Evolutionary conservation across 2,888 invertebrate species (phyloP), one percentile per base, ranked within the genome.

Genomic region (Apamea sordens): DNA sequence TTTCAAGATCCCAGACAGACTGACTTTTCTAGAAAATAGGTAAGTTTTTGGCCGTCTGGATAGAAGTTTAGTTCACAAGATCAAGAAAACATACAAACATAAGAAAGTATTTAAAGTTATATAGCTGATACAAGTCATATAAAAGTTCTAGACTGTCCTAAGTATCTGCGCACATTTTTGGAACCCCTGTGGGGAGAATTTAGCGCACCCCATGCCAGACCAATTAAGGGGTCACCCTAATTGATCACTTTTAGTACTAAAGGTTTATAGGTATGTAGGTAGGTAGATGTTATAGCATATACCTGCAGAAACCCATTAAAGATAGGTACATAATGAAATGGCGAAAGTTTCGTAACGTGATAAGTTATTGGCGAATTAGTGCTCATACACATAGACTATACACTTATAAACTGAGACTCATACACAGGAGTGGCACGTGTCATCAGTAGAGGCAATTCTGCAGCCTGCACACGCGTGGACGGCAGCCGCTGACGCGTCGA

Each of bases 141-240:
- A 18, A 28, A 56, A 83, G 10, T 36, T 76, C 61, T 32, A 18
- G 67, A 76, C 67, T 75, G 3, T 56, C 7, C 41, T 44, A 11
- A 24, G 36, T 83, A 11, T 0, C n/a, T 15, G 32, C 6, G 11
- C 7, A 50, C 21, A 67, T 72, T 84, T 67, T 84, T 63, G 67
- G 50, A n/a, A 79, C 71, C 53, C n/a, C 72, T 32, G 15, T 15
- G 32, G 63, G 53, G 56, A 41, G 67, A 67, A 15, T 78, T 67
- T 63, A 24, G 21, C 41, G 32, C 85, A 72, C 84, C 79, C 84
- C 47, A 63, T 15, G 47, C 61, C 71, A 84, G 79, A 63, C 67
- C 59, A 78, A 82, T 79, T 84, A 72, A 44, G 53, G 79, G 84
- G 47, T 59, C 50, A 41, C 71, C n/a, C 63, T 82, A 79, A 84